Conservation (phyloP, 2,797 vertebrate genomes). For the Anabacerthia variegaticeps region DNA sequence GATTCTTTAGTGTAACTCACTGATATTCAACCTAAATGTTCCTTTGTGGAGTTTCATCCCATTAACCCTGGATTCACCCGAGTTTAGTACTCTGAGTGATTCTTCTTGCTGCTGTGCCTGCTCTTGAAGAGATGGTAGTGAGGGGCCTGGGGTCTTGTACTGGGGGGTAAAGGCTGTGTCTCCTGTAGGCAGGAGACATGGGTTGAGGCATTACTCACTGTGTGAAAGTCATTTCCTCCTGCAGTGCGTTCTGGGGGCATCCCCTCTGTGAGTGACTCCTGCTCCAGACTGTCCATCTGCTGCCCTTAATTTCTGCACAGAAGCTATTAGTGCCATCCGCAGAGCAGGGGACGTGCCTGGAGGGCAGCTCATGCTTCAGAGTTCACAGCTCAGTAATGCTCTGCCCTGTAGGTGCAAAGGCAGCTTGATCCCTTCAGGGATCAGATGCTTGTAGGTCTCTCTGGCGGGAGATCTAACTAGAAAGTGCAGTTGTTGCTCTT, state of each 20-base stretch:
- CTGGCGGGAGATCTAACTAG: not conserved
- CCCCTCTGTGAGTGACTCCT: not conserved
- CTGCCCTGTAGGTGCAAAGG: not conserved
- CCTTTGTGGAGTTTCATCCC: slow-evolving; percentile 4
- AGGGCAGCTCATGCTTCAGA: not conserved
- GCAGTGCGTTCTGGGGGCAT: not conserved
- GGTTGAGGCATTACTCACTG: not conserved
- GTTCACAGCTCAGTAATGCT: not conserved
- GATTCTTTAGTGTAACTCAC: not conserved
- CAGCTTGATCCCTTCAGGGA: not conserved
- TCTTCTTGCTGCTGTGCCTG: not conserved
- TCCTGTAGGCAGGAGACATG: not conserved
- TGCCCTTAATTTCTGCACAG: not conserved
- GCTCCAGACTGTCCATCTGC: slow-evolving; percentile 23
- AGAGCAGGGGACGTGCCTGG: not conserved
- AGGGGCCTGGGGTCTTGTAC: not conserved
- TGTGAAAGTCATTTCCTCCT: not conserved
- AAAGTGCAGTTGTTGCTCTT: not conserved
- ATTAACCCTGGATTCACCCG: slow-evolving; percentile 40
- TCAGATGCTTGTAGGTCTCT: not conserved
- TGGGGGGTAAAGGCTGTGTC: not conserved
- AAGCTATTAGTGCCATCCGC: not conserved
- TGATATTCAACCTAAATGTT: slow-evolving; percentile 7
- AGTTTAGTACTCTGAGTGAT: not conserved
- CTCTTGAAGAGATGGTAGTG: not conserved